Conservation (phyloP, 2,888 invertebrate genomes). For the Cephonodes hylas region DNA sequence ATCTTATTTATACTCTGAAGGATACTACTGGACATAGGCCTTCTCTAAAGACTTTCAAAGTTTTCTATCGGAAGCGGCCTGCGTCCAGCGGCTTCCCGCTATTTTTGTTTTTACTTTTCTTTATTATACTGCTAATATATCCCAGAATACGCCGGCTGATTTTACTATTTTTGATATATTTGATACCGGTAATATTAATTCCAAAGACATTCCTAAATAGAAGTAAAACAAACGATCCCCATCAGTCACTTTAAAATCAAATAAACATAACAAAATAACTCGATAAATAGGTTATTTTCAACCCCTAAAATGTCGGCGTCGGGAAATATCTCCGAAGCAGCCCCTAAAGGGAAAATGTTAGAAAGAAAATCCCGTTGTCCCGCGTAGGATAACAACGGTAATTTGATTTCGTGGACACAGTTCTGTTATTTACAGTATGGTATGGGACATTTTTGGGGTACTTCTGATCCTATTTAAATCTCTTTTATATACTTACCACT, state of each 20-base stretch:
- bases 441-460: not conserved
- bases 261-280: slow-evolving; percentile 7
- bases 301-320: slow-evolving; percentile 11
- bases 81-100: too few relatives aligned
- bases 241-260: slow-evolving; percentile 3
- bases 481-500: not conserved
- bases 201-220: not conserved
- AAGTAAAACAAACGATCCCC: not conserved
- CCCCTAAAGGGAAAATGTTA: slow-evolving; percentile 14
- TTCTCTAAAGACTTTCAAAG: too few relatives aligned
- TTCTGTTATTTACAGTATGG: not conserved
- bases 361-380: slow-evolving; percentile 13
- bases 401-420: slow-evolving; percentile 4
- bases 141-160: too few relatives aligned
- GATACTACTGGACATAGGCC: too few relatives aligned
- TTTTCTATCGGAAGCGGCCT: too few relatives aligned
- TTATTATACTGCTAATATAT: too few relatives aligned
- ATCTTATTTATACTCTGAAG: too few relatives aligned
- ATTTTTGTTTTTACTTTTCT: too few relatives aligned
- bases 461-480: not conserved
- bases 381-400: not conserved
- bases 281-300: slow-evolving; percentile 12
- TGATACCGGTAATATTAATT: not conserved
- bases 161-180: not conserved
- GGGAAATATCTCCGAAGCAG: slow-evolving; percentile 11